Evolutionary conservation across 2,113 vertebrate genomes (phyloP).

Genomic region (Nicator chloris): DNA sequence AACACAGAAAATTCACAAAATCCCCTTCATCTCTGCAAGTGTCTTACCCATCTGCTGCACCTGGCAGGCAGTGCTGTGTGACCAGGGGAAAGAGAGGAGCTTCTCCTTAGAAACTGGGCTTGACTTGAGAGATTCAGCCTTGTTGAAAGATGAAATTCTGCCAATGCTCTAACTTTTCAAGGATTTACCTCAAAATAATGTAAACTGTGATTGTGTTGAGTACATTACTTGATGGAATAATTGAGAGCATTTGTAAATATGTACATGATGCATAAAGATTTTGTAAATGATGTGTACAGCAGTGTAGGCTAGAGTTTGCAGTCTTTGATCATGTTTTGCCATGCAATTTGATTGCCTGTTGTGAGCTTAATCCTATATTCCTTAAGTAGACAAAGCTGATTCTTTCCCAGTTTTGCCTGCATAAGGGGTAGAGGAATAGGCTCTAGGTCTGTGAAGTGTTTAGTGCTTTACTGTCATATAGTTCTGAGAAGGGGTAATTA

Average conservation of each 20-base stretch:
- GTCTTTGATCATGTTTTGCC: background rate
- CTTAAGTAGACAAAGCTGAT: background rate
- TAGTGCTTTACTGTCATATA: background rate
- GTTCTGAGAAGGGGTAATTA: background rate
- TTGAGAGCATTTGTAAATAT: slow-evolving; percentile 51
- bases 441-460: background rate
- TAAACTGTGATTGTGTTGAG: slow-evolving; percentile 45
- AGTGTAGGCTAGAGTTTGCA: background rate
- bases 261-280: slow-evolving; percentile 11
- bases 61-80: background rate
- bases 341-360: background rate
- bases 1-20: background rate
- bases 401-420: background rate
- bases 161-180: background rate
- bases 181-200: slow-evolving; percentile 53
- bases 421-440: background rate
- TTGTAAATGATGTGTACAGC: slow-evolving; percentile 49
- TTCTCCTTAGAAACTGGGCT: background rate
- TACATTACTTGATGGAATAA: slow-evolving; percentile 27
- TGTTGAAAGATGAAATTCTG: background rate
- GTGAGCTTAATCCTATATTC: background rate
- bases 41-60: background rate
- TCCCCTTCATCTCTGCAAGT: background rate
- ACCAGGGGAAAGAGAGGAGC: background rate
- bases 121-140: background rate